Conservation (phyloP, 2,797 vertebrate species). For the Cuculus canorus region DNA sequence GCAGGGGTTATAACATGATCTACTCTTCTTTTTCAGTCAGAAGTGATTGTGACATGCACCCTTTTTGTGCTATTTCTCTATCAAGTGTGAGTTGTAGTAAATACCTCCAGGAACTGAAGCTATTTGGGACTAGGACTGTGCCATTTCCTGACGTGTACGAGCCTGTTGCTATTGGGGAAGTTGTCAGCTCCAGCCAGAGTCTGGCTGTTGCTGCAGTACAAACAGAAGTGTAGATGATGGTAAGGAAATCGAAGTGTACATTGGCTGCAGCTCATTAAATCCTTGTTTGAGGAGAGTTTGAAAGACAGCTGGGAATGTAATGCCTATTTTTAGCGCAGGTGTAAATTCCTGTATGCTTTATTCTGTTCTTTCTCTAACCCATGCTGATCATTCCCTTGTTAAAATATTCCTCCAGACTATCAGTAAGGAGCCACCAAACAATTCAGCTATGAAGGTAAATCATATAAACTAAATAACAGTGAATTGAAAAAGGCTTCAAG, state of each 20-base stretch:
- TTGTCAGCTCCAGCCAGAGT: neutral
- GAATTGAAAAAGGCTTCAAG: neutral
- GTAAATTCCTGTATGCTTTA: slow-evolving; percentile 31
- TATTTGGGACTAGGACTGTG: neutral
- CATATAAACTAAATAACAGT: neutral
- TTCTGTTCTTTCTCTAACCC: slow-evolving; percentile 24
- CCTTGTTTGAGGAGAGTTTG: neutral
- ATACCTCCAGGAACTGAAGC: neutral
- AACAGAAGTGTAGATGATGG: neutral
- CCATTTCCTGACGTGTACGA: neutral
- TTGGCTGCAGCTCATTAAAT: neutral
- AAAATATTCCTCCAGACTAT: neutral
- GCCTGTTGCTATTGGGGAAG: neutral
- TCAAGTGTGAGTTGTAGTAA: neutral
- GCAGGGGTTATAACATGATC: neutral
- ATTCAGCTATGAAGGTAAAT: neutral
- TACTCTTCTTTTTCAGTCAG: neutral
- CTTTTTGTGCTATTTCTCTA: neutral
- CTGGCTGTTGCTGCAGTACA: neutral
- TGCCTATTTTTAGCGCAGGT: slow-evolving; percentile 44
- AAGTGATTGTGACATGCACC: neutral
- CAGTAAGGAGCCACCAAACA: neutral
- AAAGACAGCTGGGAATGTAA: slow-evolving; percentile 37
- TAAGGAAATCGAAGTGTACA: neutral
- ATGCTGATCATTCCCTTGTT: neutral